Base-by-base conservation (phyloP, 2,888 invertebrate species). In the Eristalis intricaria region DNA sequence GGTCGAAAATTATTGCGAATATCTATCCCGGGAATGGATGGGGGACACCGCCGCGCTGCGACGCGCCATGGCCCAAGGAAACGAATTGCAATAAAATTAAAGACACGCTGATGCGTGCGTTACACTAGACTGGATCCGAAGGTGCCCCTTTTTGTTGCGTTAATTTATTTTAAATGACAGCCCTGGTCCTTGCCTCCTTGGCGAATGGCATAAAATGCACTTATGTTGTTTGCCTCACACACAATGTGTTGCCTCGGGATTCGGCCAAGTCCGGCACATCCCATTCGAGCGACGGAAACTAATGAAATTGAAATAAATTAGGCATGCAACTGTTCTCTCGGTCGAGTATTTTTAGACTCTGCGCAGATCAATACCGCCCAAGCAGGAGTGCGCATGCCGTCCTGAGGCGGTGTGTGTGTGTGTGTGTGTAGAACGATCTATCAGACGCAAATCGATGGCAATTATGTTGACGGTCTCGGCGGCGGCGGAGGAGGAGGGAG, bases 131-230 rank as follows among this genome's bases (percentile, higher is more conserved):
- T 77, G 69, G 61, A 70, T 78, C 4, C 61, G 65, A 56, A 82
- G 76, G 60, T 70, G 74, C 82, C 74, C 66, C 61, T 83, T 75
- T 75, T 79, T 38, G 64, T 78, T 78, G 74, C 79, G 75, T 83
- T 87, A 87, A 87, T 87, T 87, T 87, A 83, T 87, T 87, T 87
- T 87, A 87, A 87, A 83, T 87, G 86, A 87, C 86, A 87, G 86
- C 64, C 61, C 29, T 56, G 29, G 79, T 73, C 75, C n/a, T 75
- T 83, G 68, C 74, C 83, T 83, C 78, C 26, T 79, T 70, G 60
- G 75, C 65, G 64, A 79, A 75, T 58, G 79, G 58, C 68, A 76
- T 78, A 65, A 75, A 82, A 74, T 26, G 85, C 73, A 73, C 79
- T 80, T 68, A 40, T 40, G 71, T 71, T 85, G 35, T 60, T 35